These are phyloP conservation scores for Crenichthys baileyi DNA, from an alignment of 2,797 vertebrate genomes.

Conservation along the genomic window DNA sequence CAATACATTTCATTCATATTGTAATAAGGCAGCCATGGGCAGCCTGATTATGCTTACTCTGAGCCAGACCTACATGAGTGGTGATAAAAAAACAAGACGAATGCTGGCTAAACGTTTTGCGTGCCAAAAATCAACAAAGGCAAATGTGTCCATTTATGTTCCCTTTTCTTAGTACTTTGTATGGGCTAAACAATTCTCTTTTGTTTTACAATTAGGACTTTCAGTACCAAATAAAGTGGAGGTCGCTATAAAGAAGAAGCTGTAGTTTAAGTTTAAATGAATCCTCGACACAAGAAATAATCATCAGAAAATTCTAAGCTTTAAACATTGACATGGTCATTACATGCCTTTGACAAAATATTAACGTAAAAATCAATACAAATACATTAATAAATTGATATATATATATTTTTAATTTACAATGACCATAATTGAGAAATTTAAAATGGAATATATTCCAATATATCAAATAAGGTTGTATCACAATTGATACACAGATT, in stretches of 20 bases:
- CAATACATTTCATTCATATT: constrained; percentile 35
- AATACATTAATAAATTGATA: neutral
- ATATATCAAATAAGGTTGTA: neutral
- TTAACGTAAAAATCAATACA: neutral
- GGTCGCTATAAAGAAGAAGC: neutral
- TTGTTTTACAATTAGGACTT: neutral
- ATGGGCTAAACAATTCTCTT: neutral
- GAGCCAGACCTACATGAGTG: constrained; percentile 10
- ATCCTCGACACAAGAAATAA: neutral
- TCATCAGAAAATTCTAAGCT: neutral
- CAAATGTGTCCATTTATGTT: neutral
- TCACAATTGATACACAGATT: neutral
- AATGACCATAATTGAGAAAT: neutral
- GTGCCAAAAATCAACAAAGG: constrained; percentile 5
- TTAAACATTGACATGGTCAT: neutral
- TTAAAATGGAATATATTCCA: neutral
- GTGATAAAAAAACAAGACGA: constrained; percentile 17
- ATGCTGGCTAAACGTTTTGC: neutral
- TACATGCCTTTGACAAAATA: neutral
- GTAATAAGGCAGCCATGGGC: constrained; percentile 19
- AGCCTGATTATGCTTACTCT: constrained; percentile 9
- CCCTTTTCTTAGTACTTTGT: neutral
- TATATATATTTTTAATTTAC: neutral
- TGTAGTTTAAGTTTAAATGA: neutral
- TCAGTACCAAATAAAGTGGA: neutral